These are phyloP conservation scores for Drosophila bocki DNA, from an alignment of 1,140 invertebrate species.

Conservation along the genomic window DNA sequence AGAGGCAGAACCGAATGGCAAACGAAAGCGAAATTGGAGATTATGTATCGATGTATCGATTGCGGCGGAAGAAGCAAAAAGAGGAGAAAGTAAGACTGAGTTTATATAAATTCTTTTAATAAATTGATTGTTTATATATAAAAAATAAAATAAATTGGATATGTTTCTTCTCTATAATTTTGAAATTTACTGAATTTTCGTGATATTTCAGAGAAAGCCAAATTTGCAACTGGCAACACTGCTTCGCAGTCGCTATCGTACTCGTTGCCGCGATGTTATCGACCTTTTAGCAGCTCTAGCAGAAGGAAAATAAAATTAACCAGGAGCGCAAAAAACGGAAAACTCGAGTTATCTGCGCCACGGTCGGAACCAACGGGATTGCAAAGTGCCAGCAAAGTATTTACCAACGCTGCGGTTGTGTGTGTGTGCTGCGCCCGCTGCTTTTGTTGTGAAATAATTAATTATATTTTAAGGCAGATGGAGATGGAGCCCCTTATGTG, in stretches of 20 bases:
- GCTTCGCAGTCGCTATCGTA: constrained; percentile 4
- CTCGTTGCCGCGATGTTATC: constrained; percentile 7
- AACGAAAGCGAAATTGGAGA: constrained; percentile 40
- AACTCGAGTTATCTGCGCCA: constrained; percentile 15
- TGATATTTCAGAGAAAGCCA: no score
- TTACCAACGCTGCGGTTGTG: not conserved
- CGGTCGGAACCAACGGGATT: constrained; percentile 13
- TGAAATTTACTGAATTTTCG: no score
- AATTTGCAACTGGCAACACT: no score
- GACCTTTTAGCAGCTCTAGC: constrained; percentile 15
- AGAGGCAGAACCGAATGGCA: constrained; percentile 39
- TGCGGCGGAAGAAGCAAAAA: not conserved
- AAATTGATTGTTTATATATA: not conserved
- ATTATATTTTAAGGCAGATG: constrained; percentile 44
- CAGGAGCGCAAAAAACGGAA: constrained; percentile 36
- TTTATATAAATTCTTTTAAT: no score
- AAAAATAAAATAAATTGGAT: not conserved
- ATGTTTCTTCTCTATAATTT: no score
- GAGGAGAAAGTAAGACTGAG: not conserved
- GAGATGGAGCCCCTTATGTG: constrained; percentile 38
- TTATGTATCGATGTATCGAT: constrained; percentile 20
- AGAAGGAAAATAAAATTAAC: constrained; percentile 35
- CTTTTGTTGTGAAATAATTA: constrained; percentile 39
- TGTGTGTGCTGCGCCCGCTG: not conserved
- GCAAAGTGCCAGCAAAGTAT: constrained; percentile 17